These are phyloP conservation scores for Jacana jacana DNA, from an alignment of 2,113 vertebrate species.

Conservation along the genomic window DNA sequence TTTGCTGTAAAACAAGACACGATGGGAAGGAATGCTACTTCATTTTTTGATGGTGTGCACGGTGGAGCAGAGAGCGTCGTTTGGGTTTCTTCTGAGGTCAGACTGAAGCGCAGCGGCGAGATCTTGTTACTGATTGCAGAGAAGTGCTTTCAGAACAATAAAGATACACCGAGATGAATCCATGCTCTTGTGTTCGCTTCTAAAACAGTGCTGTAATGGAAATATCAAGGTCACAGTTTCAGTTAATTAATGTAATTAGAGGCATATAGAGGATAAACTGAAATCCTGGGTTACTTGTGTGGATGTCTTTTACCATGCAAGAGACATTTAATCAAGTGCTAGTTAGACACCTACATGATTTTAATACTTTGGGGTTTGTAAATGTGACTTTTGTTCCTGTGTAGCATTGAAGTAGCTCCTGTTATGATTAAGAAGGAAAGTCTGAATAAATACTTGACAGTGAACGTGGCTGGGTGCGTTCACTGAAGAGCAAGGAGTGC, in stretches of 20 bases:
- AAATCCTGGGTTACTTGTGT: neutral
- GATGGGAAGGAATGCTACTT: slow-evolving; percentile 6
- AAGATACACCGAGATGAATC: neutral
- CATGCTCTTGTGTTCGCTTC: slow-evolving; percentile 12
- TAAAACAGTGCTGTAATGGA: neutral
- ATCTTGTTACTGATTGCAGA: neutral
- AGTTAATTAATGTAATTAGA: slow-evolving; percentile 44
- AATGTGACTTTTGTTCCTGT: neutral
- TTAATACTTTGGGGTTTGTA: neutral
- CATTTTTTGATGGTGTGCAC: neutral
- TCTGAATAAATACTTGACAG: neutral
- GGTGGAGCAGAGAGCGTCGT: neutral
- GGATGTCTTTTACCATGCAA: neutral
- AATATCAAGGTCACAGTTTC: slow-evolving; percentile 13
- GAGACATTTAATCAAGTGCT: neutral
- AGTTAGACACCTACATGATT: neutral
- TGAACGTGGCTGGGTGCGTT: neutral
- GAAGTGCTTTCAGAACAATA: neutral
- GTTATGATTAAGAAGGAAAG: neutral
- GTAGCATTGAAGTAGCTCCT: neutral
- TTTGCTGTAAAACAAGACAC: neutral
- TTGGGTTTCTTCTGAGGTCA: slow-evolving; percentile 9
- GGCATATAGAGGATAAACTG: neutral
- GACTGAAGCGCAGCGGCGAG: neutral
- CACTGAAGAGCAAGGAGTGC: neutral